Percentiles rank a stretch among this genome's conserved stretches.
Conservation (phyloP, 1,140 invertebrate genomes). For the Gyrodactylus bullatarudis region DNA sequence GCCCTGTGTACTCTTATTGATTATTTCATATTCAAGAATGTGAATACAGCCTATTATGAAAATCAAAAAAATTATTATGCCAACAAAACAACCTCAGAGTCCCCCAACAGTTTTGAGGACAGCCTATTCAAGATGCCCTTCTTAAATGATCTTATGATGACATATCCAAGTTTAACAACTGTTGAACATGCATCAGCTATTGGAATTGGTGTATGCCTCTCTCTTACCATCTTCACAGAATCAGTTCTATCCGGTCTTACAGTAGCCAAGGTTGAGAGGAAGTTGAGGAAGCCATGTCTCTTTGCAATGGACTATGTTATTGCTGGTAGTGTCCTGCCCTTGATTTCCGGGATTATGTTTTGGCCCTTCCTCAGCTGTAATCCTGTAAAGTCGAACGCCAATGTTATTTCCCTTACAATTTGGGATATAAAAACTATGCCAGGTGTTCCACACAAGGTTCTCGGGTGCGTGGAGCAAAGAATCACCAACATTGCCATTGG, state of each 20-base stretch:
- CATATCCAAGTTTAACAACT: background rate
- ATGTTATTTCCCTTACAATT: background rate
- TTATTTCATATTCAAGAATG: background rate
- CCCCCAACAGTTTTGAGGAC: too few species aligned
- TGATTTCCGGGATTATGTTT: background rate
- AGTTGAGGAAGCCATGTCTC: background rate
- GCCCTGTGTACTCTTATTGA: background rate
- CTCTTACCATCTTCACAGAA: background rate
- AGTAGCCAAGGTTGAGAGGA: background rate
- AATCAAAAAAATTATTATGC: too few species aligned
- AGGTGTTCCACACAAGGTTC: background rate
- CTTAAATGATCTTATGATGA: background rate
- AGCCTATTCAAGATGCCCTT: background rate
- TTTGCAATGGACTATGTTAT: background rate
- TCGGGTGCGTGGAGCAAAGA: conserved; percentile 1
- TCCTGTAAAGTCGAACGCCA: background rate
- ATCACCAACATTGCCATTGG: background rate
- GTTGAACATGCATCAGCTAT: background rate
- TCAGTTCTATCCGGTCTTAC: background rate
- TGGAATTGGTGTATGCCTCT: background rate
- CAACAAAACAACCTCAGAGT: background rate
- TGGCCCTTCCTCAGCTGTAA: background rate
- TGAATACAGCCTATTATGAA: background rate
- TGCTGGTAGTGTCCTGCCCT: background rate
- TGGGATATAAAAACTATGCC: background rate